A percentile compares a stretch with the other conserved stretches of the same genome.
Evolutionary conservation across 1,140 invertebrate species (phyloP).

Genomic region (Macrosteles quadrilineatus): DNA sequence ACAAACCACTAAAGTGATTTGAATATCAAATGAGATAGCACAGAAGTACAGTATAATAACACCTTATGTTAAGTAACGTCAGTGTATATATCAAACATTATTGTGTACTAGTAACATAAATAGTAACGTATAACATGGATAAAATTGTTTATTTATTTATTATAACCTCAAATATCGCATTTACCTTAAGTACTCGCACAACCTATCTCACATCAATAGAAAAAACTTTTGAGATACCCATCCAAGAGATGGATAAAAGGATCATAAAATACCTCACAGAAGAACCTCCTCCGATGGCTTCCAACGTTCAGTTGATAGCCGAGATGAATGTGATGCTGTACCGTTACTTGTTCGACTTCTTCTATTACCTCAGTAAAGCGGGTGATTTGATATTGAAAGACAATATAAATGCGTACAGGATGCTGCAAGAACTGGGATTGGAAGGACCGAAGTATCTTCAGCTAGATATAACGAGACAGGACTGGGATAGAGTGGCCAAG

Average conservation of each 20-base stretch:
- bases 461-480: not conserved
- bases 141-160: too few relatives aligned
- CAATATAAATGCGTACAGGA: not conserved
- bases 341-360: not conserved
- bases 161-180: not conserved
- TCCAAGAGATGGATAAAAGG: constrained; percentile 3
- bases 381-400: not conserved
- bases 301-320: not conserved
- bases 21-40: too few relatives aligned
- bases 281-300: not conserved
- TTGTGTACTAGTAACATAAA: too few relatives aligned
- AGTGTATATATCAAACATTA: too few relatives aligned
- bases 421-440: not conserved
- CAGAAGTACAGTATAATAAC: too few relatives aligned
- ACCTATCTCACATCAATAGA: not conserved
- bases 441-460: not conserved
- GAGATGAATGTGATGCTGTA: not conserved
- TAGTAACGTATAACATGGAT: too few relatives aligned
- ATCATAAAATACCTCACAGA: not conserved
- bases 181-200: not conserved
- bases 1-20: too few relatives aligned
- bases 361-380: not conserved
- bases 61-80: too few relatives aligned
- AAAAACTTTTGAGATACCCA: not conserved
- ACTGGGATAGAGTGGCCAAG: not conserved